Evolutionary conservation across 2,888 invertebrate genomes (phyloP).

Genomic region (Notodonta dromedarius): DNA sequence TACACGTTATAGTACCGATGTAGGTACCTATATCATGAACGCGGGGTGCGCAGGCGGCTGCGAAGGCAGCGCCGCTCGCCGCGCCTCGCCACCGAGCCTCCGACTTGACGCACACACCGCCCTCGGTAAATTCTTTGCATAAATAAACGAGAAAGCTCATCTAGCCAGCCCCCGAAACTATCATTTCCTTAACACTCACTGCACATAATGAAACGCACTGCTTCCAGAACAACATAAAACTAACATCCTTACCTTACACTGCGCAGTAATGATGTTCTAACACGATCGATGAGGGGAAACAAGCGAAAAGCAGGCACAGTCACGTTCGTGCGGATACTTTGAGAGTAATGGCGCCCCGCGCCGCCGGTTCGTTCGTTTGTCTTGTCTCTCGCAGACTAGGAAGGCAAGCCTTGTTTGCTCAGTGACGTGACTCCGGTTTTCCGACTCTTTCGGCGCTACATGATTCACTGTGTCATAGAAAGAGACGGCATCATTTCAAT

Average conservation of each 20-base stretch:
- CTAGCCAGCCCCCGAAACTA: constrained; percentile 51
- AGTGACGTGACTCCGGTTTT: constrained; percentile 65
- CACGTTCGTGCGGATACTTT: constrained; percentile 79
- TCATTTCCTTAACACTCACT: constrained; percentile 61
- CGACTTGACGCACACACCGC: constrained; percentile 75
- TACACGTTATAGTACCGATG: constrained; percentile 53
- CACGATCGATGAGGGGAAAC: constrained; percentile 77
- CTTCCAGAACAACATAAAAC: constrained; percentile 70
- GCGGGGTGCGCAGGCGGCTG: constrained; percentile 74
- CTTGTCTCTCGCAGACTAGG: constrained; percentile 75
- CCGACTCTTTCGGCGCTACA: constrained; percentile 50
- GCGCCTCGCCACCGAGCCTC: constrained; percentile 70
- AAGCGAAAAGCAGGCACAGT: constrained; percentile 76
- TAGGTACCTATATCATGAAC: constrained; percentile 39
- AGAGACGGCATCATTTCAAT: constrained; percentile 49
- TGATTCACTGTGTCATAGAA: constrained; percentile 28
- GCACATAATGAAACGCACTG: constrained; percentile 64
- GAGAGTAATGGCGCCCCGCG: constrained; percentile 72
- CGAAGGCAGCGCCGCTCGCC: constrained; percentile 72
- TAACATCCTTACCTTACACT: constrained; percentile 79
- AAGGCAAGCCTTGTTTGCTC: constrained; percentile 81
- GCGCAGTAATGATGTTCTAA: constrained; percentile 80
- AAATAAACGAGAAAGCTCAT: constrained; percentile 79
- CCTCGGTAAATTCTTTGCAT: constrained; percentile 82
- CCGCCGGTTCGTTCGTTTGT: constrained; percentile 69